Conservation (phyloP, 2,888 invertebrate genomes). For the Andrena haemorrhoa region DNA sequence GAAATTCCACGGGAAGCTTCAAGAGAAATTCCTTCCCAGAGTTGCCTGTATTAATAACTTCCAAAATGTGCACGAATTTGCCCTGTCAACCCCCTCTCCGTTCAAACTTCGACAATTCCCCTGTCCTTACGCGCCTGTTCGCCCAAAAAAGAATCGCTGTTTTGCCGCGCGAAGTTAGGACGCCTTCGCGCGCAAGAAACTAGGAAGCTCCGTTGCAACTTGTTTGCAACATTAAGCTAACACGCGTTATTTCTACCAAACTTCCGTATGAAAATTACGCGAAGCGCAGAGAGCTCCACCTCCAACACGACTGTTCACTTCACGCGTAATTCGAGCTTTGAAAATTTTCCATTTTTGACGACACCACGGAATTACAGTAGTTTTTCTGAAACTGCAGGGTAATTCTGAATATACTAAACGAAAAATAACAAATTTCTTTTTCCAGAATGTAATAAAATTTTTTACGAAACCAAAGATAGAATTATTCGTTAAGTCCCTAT, state of each 20-base stretch:
- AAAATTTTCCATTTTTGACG: neutral
- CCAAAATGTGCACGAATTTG: slow-evolving; percentile 23
- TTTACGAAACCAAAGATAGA: no score
- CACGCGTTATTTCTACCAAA: slow-evolving; percentile 27
- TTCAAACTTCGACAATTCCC: slow-evolving; percentile 47
- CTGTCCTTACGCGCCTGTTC: slow-evolving; percentile 15
- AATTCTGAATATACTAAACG: neutral
- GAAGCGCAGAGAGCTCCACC: neutral
- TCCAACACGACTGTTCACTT: neutral
- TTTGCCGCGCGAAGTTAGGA: slow-evolving; percentile 34
- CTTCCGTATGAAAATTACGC: slow-evolving; percentile 32
- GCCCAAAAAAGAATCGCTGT: slow-evolving; percentile 35
- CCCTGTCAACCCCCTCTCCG: neutral
- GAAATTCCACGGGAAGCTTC: neutral
- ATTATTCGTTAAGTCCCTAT: no score
- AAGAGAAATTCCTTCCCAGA: neutral
- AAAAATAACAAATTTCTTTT: no score
- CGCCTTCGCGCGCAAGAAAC: slow-evolving; percentile 14
- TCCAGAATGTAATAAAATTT: no score
- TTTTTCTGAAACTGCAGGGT: neutral
- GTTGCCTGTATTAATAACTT: slow-evolving; percentile 31
- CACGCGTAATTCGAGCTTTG: neutral
- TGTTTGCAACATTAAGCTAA: slow-evolving; percentile 12
- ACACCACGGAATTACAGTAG: neutral
- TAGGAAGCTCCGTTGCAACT: slow-evolving; percentile 18